A percentile compares a stretch with the other conserved stretches of the same genome.
phyloP scores from a whole-genome alignment of 1,140 invertebrate species.

The Apis cerana region DNA sequence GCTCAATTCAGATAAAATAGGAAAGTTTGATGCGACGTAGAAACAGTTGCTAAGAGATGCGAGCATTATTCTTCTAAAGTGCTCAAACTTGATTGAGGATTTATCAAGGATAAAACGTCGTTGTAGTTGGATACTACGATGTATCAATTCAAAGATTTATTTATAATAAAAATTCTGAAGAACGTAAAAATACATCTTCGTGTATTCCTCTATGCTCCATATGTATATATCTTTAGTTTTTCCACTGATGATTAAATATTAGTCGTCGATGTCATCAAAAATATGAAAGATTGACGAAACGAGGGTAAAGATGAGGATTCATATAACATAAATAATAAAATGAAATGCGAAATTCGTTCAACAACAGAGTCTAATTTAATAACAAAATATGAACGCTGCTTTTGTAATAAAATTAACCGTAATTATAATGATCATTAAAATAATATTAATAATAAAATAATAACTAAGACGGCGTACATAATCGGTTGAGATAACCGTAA shows the following conservation, averaged over 20 bases:
- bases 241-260: background rate
- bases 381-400: constrained; percentile 49
- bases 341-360: constrained; percentile 16
- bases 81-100: background rate
- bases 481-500: constrained; percentile 11
- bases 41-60: background rate
- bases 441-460: constrained; percentile 29
- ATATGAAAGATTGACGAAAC: background rate
- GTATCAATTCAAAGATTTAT: constrained; percentile 53
- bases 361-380: constrained; percentile 54
- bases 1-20: background rate
- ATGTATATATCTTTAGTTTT: background rate
- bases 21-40: constrained; percentile 4
- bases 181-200: constrained; percentile 10
- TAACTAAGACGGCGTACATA: constrained; percentile 2
- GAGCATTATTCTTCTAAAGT: background rate
- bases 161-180: constrained; percentile 62
- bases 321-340: constrained; percentile 10
- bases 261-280: background rate
- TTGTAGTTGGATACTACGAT: constrained; percentile 41
- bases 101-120: background rate
- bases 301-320: background rate
- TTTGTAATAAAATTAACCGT: constrained; percentile 47
- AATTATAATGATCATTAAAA: constrained; percentile 5
- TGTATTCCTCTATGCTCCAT: background rate